Evolutionary conservation across 2,888 invertebrate species (phyloP).

Genomic region (Hermaeophaga mercurialis): DNA sequence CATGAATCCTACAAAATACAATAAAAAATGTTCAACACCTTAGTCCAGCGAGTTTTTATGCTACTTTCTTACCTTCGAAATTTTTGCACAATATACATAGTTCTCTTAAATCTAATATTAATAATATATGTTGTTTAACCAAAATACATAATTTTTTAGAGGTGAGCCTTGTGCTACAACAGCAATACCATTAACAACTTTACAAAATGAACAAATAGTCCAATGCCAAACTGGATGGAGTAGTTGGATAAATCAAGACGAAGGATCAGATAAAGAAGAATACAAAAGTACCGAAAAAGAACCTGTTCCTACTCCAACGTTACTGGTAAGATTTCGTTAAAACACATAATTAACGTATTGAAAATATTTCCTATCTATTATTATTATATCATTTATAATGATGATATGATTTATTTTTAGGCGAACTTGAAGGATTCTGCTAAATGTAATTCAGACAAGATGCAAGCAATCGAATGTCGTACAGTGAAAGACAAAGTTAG

Average conservation of each 20-base stretch:
- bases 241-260: slow-evolving; percentile 73
- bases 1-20: no score
- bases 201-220: slow-evolving; percentile 43
- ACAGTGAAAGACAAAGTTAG: slow-evolving; percentile 67
- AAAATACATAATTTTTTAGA: slow-evolving; percentile 8
- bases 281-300: slow-evolving; percentile 62
- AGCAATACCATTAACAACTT: slow-evolving; percentile 34
- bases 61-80: no score
- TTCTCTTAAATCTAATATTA: no score
- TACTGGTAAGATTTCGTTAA: slow-evolving; percentile 62
- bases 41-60: no score
- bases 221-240: slow-evolving; percentile 78
- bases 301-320: slow-evolving; percentile 61
- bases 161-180: slow-evolving; percentile 69
- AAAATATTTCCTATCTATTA: background rate
- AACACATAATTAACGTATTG: no score
- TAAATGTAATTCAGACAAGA: slow-evolving; percentile 59
- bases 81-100: no score
- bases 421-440: slow-evolving; percentile 61
- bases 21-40: no score
- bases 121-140: no score
- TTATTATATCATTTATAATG: background rate
- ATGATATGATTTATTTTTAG: slow-evolving; percentile 37
- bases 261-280: slow-evolving; percentile 46
- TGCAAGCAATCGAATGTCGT: slow-evolving; percentile 78